These are phyloP conservation scores for Lampris megalopsis DNA, from an alignment of 2,113 vertebrate genomes.

Conservation along the genomic window DNA sequence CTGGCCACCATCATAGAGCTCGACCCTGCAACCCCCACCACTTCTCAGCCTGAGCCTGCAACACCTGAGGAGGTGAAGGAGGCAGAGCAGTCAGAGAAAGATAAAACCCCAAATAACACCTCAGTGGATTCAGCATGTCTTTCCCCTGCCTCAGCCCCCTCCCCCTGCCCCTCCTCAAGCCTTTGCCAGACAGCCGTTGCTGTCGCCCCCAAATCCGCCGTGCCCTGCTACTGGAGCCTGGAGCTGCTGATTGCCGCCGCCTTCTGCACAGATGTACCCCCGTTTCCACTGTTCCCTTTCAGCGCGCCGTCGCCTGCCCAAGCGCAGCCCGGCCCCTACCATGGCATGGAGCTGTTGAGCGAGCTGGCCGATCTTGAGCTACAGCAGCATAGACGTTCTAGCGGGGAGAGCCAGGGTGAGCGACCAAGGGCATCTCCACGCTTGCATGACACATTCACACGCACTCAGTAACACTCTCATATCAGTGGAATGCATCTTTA, in stretches of 20 bases:
- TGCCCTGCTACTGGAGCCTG: conserved; percentile 87
- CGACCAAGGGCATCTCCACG: conserved; percentile 17
- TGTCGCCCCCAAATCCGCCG: conserved; percentile 59
- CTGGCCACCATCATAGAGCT: conserved; percentile 60
- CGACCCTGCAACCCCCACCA: conserved; percentile 56
- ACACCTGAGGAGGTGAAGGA: conserved; percentile 33
- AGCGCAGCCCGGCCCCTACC: conserved; percentile 82
- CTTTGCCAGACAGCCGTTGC: conserved; percentile 24
- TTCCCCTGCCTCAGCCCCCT: conserved; percentile 47
- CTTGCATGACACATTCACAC: conserved; percentile 25
- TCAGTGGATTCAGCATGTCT: conserved; percentile 57
- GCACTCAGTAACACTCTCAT: conserved; percentile 37
- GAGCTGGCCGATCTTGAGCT: conserved; percentile 93
- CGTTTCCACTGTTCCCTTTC: conserved; percentile 67
- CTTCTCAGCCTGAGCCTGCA: conserved; percentile 15
- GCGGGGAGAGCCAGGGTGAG: conserved; percentile 83
- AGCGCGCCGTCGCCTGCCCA: conserved; percentile 54
- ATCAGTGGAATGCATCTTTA: conserved; percentile 24
- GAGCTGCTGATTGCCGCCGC: conserved; percentile 92
- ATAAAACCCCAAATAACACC: conserved; percentile 39
- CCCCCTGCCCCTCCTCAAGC: conserved; percentile 34
- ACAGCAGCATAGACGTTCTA: conserved; percentile 77
- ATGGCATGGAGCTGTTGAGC: conserved; percentile 93
- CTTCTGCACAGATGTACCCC: conserved; percentile 86
- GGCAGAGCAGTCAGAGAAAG: conserved; percentile 37